phyloP scores from a whole-genome alignment of 2,888 invertebrate genomes.

The Patella pellucida region DNA sequence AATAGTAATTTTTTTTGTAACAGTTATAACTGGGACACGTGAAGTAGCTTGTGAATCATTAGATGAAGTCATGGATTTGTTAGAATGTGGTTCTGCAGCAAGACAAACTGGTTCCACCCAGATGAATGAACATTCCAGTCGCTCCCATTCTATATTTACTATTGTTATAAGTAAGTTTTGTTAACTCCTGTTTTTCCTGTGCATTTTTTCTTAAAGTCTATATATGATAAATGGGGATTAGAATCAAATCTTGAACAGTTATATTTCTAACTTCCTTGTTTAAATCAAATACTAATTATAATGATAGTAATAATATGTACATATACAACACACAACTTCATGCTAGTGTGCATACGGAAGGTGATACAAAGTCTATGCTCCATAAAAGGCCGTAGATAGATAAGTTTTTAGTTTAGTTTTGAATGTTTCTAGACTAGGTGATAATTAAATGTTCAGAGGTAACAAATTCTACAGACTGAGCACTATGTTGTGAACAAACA shows the following conservation, averaged over 20 bases:
- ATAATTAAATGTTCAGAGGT: no score
- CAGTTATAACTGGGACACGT: slow-evolving; percentile 68
- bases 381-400: no score
- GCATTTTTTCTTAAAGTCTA: no score
- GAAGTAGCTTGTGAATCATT: slow-evolving; percentile 65
- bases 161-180: slow-evolving; percentile 65
- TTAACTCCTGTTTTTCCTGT: no score
- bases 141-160: slow-evolving; percentile 71
- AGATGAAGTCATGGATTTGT: slow-evolving; percentile 69
- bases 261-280: not conserved
- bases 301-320: no score
- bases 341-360: no score
- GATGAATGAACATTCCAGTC: slow-evolving; percentile 72
- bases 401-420: no score
- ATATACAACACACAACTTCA: no score
- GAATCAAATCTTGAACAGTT: not conserved
- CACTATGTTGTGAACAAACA: not conserved
- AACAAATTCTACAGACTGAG: not conserved
- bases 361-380: no score
- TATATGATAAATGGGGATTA: no score
- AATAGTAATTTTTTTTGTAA: slow-evolving; percentile 30
- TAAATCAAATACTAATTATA: no score
- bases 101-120: slow-evolving; percentile 71
- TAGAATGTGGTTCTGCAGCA: slow-evolving; percentile 67
- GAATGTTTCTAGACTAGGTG: no score